A percentile compares a stretch with the other conserved stretches of the same genome.
These are phyloP conservation scores for Pangasius macronema DNA, from an alignment of 2,797 vertebrate genomes.

Conservation along the genomic window DNA sequence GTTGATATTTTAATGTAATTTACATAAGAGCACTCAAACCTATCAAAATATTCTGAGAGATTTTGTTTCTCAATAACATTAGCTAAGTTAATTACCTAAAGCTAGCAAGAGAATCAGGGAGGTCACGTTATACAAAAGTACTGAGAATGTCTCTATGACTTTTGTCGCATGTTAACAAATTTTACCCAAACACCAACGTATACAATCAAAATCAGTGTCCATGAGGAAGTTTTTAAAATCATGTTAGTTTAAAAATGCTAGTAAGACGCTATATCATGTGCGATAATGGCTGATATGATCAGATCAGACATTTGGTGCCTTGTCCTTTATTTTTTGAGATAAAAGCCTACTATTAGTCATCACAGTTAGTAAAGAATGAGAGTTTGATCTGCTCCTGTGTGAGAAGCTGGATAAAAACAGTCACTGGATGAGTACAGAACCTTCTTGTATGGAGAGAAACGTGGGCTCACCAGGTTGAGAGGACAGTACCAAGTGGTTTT, in stretches of 20 bases:
- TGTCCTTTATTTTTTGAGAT: background rate
- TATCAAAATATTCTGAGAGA: background rate
- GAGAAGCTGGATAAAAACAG: background rate
- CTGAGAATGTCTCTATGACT: background rate
- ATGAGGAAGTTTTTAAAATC: background rate
- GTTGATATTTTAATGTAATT: too few relatives aligned
- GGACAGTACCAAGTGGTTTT: slow-evolving; percentile 85
- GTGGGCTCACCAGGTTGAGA: slow-evolving; percentile 73
- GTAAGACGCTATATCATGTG: background rate
- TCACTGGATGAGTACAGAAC: background rate
- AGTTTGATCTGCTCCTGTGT: background rate
- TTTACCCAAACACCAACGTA: background rate
- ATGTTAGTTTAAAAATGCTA: background rate
- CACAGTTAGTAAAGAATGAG: background rate
- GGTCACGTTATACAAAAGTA: background rate
- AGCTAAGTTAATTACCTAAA: background rate
- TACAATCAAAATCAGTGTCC: background rate
- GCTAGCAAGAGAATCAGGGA: background rate
- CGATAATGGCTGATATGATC: background rate
- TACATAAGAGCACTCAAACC: background rate
- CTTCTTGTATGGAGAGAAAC: background rate
- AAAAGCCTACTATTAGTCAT: background rate
- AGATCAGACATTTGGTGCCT: background rate
- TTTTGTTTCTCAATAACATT: background rate
- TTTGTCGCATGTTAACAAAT: background rate